These are phyloP conservation scores for Trichonephila inaurata DNA, from an alignment of 1,140 invertebrate species.

Conservation along the genomic window DNA sequence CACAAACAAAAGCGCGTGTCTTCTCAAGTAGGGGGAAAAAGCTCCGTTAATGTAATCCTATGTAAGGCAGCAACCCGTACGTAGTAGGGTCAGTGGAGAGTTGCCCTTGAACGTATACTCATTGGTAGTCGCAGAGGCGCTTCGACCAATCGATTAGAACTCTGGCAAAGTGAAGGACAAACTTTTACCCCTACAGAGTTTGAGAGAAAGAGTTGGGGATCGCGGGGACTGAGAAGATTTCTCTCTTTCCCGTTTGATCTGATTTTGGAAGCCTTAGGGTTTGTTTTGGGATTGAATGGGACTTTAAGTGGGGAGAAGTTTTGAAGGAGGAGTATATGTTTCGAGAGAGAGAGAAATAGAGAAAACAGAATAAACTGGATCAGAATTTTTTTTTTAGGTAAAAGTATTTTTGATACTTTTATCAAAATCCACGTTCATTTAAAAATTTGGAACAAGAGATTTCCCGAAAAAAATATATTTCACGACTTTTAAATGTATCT, in stretches of 20 bases:
- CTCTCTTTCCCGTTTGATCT: not conserved
- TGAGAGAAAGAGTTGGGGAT: not conserved
- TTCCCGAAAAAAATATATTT: too few species aligned
- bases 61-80: not conserved
- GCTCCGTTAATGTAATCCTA: not conserved
- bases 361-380: not conserved
- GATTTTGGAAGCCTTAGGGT: conserved; percentile 4
- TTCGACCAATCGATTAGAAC: conserved; percentile 28
- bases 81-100: conserved; percentile 11
- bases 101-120: conserved; percentile 40
- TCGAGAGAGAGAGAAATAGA: not conserved
- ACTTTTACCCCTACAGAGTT: conserved; percentile 56
- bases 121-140: conserved; percentile 52
- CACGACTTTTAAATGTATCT: too few species aligned
- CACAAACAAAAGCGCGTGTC: not conserved
- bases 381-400: too few species aligned
- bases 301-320: not conserved
- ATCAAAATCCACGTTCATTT: too few species aligned
- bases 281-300: not conserved
- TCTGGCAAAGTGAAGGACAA: conserved; percentile 50
- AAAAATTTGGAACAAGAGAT: too few species aligned
- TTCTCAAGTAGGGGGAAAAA: not conserved
- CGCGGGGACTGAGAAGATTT: not conserved
- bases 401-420: too few species aligned
- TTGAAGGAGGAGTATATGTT: not conserved